A percentile compares a stretch with the other conserved stretches of the same genome.
phyloP scores from a whole-genome alignment of 1,140 invertebrate genomes.

The Mactra quadrangularis region DNA sequence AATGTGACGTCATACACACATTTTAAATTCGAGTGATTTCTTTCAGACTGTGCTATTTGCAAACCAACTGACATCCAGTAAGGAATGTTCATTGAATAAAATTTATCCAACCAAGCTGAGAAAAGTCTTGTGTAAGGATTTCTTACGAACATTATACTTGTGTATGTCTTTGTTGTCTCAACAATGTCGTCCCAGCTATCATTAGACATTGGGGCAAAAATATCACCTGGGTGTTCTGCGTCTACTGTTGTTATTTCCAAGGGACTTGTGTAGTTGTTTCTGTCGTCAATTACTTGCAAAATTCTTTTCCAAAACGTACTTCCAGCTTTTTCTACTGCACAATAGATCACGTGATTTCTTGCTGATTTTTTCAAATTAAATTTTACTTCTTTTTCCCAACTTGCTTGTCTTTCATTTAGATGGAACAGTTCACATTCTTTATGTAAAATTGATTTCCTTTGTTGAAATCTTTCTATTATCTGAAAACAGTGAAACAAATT shows the following conservation, averaged over 20 bases:
- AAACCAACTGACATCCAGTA: slow-evolving; percentile 30
- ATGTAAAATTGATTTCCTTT: no score
- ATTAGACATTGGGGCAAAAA: slow-evolving; percentile 3
- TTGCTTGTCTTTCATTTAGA: not conserved
- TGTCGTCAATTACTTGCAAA: slow-evolving; percentile 25
- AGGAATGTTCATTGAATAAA: slow-evolving; percentile 29
- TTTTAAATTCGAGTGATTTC: not conserved
- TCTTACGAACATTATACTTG: slow-evolving; percentile 39
- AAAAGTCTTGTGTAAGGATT: slow-evolving; percentile 45
- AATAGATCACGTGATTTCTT: slow-evolving; percentile 13
- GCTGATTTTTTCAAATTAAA: slow-evolving; percentile 21
- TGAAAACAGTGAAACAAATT: no score
- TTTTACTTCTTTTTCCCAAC: not conserved
- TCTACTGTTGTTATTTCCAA: not conserved
- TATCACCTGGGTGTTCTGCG: slow-evolving; percentile 2
- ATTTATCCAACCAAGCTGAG: slow-evolving; percentile 57
- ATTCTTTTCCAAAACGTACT: slow-evolving; percentile 53
- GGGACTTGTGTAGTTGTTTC: slow-evolving; percentile 14
- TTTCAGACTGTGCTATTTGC: not conserved
- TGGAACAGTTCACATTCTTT: no score
- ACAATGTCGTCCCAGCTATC: not conserved
- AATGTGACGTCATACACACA: slow-evolving; percentile 46
- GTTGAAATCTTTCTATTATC: no score
- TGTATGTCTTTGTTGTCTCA: slow-evolving; percentile 1
- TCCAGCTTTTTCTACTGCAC: slow-evolving; percentile 48